Evolutionary conservation across 2,113 vertebrate genomes (phyloP), one percentile per base, ranked within the genome.

Genomic region (Solea solea): DNA sequence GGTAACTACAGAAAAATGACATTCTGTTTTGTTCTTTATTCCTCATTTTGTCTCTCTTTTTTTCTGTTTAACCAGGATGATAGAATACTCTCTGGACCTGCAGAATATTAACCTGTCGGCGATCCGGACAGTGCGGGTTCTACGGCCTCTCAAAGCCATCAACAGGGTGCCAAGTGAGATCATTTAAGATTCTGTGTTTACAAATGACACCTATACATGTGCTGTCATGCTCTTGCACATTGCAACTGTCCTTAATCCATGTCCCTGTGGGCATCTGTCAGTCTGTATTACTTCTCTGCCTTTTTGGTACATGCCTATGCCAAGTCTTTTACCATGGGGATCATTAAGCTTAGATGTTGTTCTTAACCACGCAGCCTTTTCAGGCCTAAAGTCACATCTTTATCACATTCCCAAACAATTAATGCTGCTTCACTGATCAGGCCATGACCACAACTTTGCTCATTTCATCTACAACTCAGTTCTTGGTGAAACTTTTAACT

Each of bases 51-150:
- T 66, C 28, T 65, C 9, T 72, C 45, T 76, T 7, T 51, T 8
- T 6, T 6, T 34, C 34, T 69, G 7, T 65, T 14, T 52, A 39
- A 64, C 3, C 93, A 98, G 97, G 89, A 98, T 99, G 95, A 96
- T 99, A 4, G 97, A 99, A 77, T 99, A 99, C 83, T 99, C 97
- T 0, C 88, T 99, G 93, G 97, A 99, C 90, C 95, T 99, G 66
- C 97, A 99, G 88, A 99, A 98, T 80, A 98, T 99, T 92, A 99
- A 98, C 88, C 92, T 99, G 84, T 99, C 97, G 0, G 97, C 97
- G 81, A 99, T 99, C 80, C 95, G 97, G 72, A 99, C 97, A 0
- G 97, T 99, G 66, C 95, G 97, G 0, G 97, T 99, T 68, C 95
- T 99, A 66, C 94, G 97, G 74, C 97, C 97, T 3, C 94, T 99